Conservation (phyloP, 2,113 vertebrate genomes). For the Datnioides undecimradiatus region DNA sequence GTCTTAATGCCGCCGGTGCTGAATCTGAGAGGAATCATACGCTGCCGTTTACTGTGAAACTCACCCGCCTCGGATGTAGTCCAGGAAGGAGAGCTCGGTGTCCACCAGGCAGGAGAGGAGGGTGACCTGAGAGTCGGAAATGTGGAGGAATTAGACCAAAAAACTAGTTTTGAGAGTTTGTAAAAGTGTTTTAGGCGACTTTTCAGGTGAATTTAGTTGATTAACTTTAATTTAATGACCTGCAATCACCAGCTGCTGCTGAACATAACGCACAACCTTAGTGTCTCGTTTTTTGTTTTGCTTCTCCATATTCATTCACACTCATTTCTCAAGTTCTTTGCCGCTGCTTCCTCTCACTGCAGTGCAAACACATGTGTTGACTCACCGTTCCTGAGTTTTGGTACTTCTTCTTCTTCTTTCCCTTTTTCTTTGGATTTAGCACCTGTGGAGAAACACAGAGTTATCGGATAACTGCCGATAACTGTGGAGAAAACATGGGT, state of each 20-base stretch:
- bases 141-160: background rate
- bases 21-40: background rate
- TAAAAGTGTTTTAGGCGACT: too few relatives aligned
- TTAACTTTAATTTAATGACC: too few relatives aligned
- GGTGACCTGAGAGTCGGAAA: slow-evolving; percentile 88
- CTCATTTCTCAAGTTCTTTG: too few relatives aligned
- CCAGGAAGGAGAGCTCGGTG: slow-evolving; percentile 97
- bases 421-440: slow-evolving; percentile 97
- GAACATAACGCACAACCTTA: too few relatives aligned
- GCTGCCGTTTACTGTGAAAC: slow-evolving; percentile 64
- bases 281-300: too few relatives aligned
- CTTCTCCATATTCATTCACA: too few relatives aligned
- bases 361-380: too few relatives aligned
- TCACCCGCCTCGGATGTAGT: slow-evolving; percentile 99
- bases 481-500: slow-evolving; percentile 77
- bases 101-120: slow-evolving; percentile 98
- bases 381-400: slow-evolving; percentile 98
- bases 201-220: too few relatives aligned
- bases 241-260: too few relatives aligned
- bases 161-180: too few relatives aligned
- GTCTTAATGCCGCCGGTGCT: background rate
- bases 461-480: too few relatives aligned
- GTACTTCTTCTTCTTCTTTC: slow-evolving; percentile 98
- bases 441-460: slow-evolving; percentile 89
- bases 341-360: too few relatives aligned